A percentile compares a stretch with the other conserved stretches of the same genome.
Conservation (phyloP, 1,140 invertebrate species). For the Bombus terrestris region DNA sequence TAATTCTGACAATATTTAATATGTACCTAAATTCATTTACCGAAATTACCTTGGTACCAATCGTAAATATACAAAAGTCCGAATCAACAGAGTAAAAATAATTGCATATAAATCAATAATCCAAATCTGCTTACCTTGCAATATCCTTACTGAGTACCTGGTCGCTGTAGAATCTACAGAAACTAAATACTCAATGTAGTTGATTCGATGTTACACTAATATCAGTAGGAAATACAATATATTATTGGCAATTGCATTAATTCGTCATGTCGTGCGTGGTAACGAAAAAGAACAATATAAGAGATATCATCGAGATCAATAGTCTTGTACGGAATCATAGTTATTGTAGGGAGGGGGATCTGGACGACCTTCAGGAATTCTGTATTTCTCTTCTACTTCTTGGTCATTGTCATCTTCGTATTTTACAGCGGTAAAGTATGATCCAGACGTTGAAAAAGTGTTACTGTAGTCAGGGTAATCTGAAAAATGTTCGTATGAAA, state of each 20-base stretch:
- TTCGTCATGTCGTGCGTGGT: slow-evolving; percentile 40
- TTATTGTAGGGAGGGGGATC: slow-evolving; percentile 75
- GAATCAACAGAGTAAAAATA: slow-evolving; percentile 11
- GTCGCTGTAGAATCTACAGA: slow-evolving; percentile 2
- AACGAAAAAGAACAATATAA: slow-evolving; percentile 54
- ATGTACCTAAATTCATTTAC: slow-evolving; percentile 22
- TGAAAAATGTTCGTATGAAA: slow-evolving; percentile 59
- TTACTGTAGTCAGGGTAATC: slow-evolving; percentile 87
- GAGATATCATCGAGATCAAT: slow-evolving; percentile 66
- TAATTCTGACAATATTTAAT: slow-evolving; percentile 16
- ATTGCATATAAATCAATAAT: slow-evolving; percentile 37
- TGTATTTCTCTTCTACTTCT: slow-evolving; percentile 85
- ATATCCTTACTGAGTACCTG: slow-evolving; percentile 47
- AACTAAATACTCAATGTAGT: slow-evolving; percentile 31
- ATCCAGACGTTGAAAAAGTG: slow-evolving; percentile 80
- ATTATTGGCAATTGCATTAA: slow-evolving; percentile 40
- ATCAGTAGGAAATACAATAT: slow-evolving; percentile 54
- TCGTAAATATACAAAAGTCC: slow-evolving; percentile 32
- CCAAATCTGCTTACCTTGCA: slow-evolving; percentile 48
- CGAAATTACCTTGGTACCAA: neutral
- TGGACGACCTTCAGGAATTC: slow-evolving; percentile 82
- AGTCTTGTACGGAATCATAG: slow-evolving; percentile 77
- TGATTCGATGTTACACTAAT: slow-evolving; percentile 52
- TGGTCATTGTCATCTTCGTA: slow-evolving; percentile 84
- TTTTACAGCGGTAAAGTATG: slow-evolving; percentile 85